These are phyloP conservation scores for Eupsilia transversa DNA, from an alignment of 2,888 invertebrate genomes.

Conservation along the genomic window DNA sequence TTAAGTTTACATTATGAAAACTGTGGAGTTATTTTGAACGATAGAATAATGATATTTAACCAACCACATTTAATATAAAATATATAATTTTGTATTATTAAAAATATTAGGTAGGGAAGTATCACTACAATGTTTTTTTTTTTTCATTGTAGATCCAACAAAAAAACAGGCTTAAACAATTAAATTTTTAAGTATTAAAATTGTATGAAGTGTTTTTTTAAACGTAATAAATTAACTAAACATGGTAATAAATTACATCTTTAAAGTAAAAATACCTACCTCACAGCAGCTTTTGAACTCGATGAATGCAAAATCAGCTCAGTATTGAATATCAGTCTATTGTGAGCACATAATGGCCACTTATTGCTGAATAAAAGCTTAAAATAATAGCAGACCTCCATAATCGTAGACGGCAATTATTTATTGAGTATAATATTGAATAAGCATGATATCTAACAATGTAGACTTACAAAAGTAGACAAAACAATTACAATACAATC, in stretches of 20 bases:
- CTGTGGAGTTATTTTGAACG: not conserved
- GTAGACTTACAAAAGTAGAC: too few species aligned
- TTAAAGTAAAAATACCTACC: not conserved
- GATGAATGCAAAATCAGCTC: conserved; percentile 45
- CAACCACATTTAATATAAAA: not conserved
- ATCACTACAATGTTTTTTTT: too few species aligned
- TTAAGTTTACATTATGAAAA: not conserved
- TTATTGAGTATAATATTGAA: not conserved
- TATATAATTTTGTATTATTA: too few species aligned
- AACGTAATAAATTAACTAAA: not conserved
- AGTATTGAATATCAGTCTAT: conserved; percentile 63
- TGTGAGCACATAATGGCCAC: conserved; percentile 65
- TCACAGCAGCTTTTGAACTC: conserved; percentile 27
- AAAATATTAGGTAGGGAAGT: too few species aligned
- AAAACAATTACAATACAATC: too few species aligned
- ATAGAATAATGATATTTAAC: not conserved
- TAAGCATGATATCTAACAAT: not conserved
- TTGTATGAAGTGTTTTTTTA: not conserved
- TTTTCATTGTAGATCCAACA: not conserved
- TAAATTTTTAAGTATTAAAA: not conserved
- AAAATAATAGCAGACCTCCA: conserved; percentile 53
- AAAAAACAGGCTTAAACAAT: not conserved
- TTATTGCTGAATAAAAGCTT: conserved; percentile 56
- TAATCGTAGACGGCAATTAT: conserved; percentile 26
- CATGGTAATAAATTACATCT: not conserved